These are phyloP conservation scores for Motacilla alba DNA, from an alignment of 2,113 vertebrate genomes.

Conservation along the genomic window DNA sequence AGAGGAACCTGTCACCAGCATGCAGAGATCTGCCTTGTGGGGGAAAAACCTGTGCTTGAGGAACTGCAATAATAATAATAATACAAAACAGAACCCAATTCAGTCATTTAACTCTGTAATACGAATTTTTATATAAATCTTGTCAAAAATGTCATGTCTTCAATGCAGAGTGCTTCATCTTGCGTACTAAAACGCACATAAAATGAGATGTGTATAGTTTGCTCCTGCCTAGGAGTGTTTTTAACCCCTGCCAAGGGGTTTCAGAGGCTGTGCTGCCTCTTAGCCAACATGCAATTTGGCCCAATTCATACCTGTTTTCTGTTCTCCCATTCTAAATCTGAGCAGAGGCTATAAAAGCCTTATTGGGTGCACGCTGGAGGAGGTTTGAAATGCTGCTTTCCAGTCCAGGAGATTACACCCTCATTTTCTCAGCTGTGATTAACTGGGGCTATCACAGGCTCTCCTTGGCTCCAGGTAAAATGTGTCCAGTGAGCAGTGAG, in stretches of 20 bases:
- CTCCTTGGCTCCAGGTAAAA: background rate
- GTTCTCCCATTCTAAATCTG: background rate
- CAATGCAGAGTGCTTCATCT: background rate
- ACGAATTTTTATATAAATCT: background rate
- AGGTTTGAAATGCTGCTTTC: background rate
- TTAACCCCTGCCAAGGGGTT: background rate
- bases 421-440: constrained; percentile 17
- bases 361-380: background rate
- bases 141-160: background rate
- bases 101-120: background rate
- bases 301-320: background rate
- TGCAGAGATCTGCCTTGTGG: background rate
- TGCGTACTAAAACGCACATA: fast-evolving
- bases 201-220: background rate
- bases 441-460: background rate
- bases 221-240: background rate
- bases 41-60: background rate
- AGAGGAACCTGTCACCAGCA: background rate
- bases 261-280: background rate
- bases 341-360: background rate
- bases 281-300: background rate
- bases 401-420: background rate
- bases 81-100: background rate
- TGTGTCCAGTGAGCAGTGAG: constrained; percentile 28
- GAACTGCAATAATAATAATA: background rate